Conservation (phyloP, 1,140 invertebrate genomes). For the Homarus americanus region DNA sequence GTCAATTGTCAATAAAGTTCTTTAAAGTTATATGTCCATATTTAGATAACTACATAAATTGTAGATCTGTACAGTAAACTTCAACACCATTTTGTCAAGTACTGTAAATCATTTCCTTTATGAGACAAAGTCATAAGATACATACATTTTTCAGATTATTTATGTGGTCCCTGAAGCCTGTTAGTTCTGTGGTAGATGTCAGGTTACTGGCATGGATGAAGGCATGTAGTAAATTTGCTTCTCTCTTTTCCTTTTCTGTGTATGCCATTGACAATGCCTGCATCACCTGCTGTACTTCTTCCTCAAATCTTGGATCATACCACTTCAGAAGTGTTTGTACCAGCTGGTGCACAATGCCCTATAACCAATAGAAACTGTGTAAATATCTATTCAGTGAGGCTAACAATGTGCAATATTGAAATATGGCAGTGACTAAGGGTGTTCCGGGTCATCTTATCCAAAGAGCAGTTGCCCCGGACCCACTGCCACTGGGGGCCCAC, state of each 20-base stretch:
- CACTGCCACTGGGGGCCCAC: no score
- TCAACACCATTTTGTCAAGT: no score
- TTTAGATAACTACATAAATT: no score
- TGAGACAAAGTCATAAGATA: not conserved
- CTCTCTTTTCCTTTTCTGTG: not conserved
- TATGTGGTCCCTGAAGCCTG: constrained; percentile 23
- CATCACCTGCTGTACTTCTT: constrained; percentile 10
- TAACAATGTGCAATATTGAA: no score
- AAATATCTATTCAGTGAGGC: no score
- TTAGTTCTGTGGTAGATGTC: constrained; percentile 10
- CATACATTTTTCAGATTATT: not conserved
- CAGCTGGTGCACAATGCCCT: constrained; percentile 49
- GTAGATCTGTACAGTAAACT: no score
- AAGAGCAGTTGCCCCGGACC: no score
- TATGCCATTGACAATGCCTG: not conserved
- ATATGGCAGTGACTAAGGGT: no score
- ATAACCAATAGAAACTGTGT: not conserved
- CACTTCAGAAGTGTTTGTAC: constrained; percentile 6
- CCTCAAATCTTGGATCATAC: constrained; percentile 21
- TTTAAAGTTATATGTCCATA: no score
- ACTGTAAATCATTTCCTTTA: no score
- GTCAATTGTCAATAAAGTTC: no score
- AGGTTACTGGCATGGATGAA: constrained; percentile 20
- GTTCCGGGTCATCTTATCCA: no score
- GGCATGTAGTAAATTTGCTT: constrained; percentile 18